Evolutionary conservation across 2,888 invertebrate genomes (phyloP).

Genomic region (Pantelozetes paolii): DNA sequence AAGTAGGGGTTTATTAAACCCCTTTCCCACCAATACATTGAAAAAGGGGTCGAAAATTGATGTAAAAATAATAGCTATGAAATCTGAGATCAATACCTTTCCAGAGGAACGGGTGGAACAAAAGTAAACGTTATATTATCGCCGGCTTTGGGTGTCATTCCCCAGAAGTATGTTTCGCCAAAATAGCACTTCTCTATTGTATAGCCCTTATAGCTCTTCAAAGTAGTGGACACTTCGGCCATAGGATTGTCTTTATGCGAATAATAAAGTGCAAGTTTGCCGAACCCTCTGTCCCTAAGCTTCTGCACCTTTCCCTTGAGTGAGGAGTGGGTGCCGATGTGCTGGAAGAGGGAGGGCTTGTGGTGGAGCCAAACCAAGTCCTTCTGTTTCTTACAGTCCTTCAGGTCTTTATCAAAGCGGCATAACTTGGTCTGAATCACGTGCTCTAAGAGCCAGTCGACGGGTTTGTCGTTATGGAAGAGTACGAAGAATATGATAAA

Average conservation of each 20-base stretch:
- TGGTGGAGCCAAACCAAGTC: slow-evolving; percentile 75
- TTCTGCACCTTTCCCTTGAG: slow-evolving; percentile 93
- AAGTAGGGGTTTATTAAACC: too few relatives aligned
- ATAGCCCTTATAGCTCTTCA: slow-evolving; percentile 74
- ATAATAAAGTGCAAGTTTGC: slow-evolving; percentile 67
- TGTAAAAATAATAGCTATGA: background rate
- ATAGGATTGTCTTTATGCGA: slow-evolving; percentile 61
- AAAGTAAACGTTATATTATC: slow-evolving; percentile 77
- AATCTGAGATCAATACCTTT: slow-evolving; percentile 59
- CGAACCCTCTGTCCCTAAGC: slow-evolving; percentile 86
- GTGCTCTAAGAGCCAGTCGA: slow-evolving; percentile 91
- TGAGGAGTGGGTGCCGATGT: slow-evolving; percentile 90
- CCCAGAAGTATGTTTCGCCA: slow-evolving; percentile 89
- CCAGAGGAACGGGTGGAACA: slow-evolving; percentile 64
- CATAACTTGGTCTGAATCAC: slow-evolving; percentile 85
- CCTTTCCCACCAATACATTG: too few relatives aligned
- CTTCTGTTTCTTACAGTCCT: slow-evolving; percentile 73
- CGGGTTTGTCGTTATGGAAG: slow-evolving; percentile 92
- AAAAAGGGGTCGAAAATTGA: too few relatives aligned
- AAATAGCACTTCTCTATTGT: slow-evolving; percentile 73
- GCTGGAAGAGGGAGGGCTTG: slow-evolving; percentile 88
- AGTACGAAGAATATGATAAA: slow-evolving; percentile 87
- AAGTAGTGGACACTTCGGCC: slow-evolving; percentile 65
- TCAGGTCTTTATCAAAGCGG: slow-evolving; percentile 61
- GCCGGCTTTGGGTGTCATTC: slow-evolving; percentile 73